These are phyloP conservation scores for Charanyca ferruginea DNA, from an alignment of 2,888 invertebrate genomes.

Conservation along the genomic window DNA sequence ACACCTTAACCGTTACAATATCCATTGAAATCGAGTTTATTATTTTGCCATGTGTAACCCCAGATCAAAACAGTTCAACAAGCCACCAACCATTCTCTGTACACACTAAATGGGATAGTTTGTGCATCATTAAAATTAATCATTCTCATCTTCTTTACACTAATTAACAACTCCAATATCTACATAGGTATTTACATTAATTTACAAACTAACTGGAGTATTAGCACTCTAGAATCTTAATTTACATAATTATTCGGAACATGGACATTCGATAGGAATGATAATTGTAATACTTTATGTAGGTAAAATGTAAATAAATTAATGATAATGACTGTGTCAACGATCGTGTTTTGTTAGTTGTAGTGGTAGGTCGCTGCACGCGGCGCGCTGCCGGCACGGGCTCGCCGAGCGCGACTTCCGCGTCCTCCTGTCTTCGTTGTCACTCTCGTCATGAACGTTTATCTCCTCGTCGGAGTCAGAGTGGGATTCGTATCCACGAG, in stretches of 20 bases:
- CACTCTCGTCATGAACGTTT: conserved; percentile 95
- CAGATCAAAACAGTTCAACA: conserved; percentile 35
- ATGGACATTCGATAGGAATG: conserved; percentile 81
- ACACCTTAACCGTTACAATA: conserved; percentile 39
- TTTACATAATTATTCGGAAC: conserved; percentile 85
- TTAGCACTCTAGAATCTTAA: conserved; percentile 80
- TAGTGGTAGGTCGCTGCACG: conserved; percentile 91
- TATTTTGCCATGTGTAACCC: conserved; percentile 34
- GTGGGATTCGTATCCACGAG: conserved; percentile 88
- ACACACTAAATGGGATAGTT: conserved; percentile 69
- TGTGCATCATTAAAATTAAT: conserved; percentile 81
- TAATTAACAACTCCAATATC: conserved; percentile 82
- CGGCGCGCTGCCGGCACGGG: conserved; percentile 79
- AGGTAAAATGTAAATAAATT: conserved; percentile 76
- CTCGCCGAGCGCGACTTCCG: conserved; percentile 87
- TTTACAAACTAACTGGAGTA: conserved; percentile 83
- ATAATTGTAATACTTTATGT: conserved; percentile 79
- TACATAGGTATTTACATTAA: conserved; percentile 85
- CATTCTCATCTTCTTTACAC: conserved; percentile 76
- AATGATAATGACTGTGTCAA: conserved; percentile 79
- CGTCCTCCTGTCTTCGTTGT: conserved; percentile 90
- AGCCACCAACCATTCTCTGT: conserved; percentile 46
- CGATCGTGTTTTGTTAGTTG: conserved; percentile 94
- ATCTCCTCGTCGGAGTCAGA: conserved; percentile 95
- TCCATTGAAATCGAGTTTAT: conserved; percentile 18